Evolutionary conservation across 2,113 vertebrate genomes (phyloP), one percentile per base, ranked within the genome.

Genomic region (Boulengeromyrus knoepffleri): DNA sequence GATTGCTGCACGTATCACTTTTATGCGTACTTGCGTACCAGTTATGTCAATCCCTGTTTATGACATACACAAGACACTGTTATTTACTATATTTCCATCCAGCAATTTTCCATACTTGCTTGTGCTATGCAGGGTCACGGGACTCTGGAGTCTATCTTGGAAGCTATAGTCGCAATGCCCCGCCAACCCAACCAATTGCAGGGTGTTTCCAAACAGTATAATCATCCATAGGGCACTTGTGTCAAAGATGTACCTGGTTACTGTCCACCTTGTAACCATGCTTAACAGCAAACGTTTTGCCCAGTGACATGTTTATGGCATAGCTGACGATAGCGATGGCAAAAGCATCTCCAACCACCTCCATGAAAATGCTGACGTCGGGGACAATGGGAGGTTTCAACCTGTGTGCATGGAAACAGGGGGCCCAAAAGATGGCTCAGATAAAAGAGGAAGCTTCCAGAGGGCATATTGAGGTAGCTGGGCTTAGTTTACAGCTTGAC

Each of bases 211-310:
- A 27, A 70, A 31, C 66, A 70, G 66, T 70, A 70, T 10, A 70
- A 70, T 70, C 36, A 24, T 87, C 85, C 47, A 52, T 8, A 53
- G 7, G 9, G 46, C 49, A 87, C n/a, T 19, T 53, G 85, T 17
- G 13, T 85, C 15, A 36, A 39, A 45, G 52, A 46, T 93, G 93
- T 93, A 99, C 98, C 97, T 99, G 98, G 93, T 98, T 99, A 95
- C 97, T 98, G 91, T 99, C 97, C 93, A 99, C 97, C 77, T 97
- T 97, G 95, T 99, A 99, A 89, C 97, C 97, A 0, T 99, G 95
- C 94, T 97, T 98, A 87, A 98, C 95, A 58, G 96, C 97, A 92
- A 99, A 99, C 58, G 97, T 99, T 95, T 99, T 99, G 62, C 97
- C 97, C 87, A 99, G 92, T 0, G 98, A 99, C 93, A 99, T 98